Evolutionary conservation across 2,888 invertebrate genomes (phyloP).

Genomic region (Caenorhabditis sp.): DNA sequence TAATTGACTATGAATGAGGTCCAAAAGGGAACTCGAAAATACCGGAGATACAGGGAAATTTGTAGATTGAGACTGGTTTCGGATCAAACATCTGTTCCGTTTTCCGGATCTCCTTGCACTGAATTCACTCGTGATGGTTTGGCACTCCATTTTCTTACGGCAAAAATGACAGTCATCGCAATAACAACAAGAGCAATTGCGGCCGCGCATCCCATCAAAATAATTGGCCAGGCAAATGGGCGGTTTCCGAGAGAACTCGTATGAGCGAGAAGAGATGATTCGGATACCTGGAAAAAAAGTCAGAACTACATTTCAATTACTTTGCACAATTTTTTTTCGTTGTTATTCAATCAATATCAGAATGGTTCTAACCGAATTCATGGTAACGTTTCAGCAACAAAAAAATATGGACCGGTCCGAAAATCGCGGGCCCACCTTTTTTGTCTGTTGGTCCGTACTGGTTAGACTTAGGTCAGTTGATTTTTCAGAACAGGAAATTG

Average conservation of each 20-base stretch:
- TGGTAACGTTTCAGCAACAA: no score
- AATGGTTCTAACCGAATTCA: no score
- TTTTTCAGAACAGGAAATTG: no score
- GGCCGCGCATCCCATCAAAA: slow-evolving; percentile 45
- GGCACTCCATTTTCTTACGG: slow-evolving; percentile 51
- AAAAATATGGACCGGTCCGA: no score
- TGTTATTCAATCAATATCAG: no score
- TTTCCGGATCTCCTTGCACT: slow-evolving; percentile 47
- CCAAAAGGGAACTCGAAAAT: not conserved
- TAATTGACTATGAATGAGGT: not conserved
- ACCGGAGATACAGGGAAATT: not conserved
- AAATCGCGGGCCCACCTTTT: no score
- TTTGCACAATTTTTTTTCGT: not conserved
- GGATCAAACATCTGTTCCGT: slow-evolving; percentile 52
- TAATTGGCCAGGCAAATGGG: slow-evolving; percentile 50
- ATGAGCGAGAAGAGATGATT: slow-evolving; percentile 48
- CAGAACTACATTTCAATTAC: not conserved
- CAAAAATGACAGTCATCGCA: slow-evolving; percentile 32
- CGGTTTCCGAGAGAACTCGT: slow-evolving; percentile 39
- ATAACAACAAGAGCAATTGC: slow-evolving; percentile 41
- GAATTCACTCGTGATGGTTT: slow-evolving; percentile 53
- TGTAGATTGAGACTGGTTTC: not conserved
- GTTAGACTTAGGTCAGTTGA: no score
- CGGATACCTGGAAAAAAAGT: slow-evolving; percentile 32
- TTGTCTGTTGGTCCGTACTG: no score